Evolutionary conservation across 35 echinoderm and acorn worm species (phyloP).

Genomic region (Lytechinus variegatus): DNA sequence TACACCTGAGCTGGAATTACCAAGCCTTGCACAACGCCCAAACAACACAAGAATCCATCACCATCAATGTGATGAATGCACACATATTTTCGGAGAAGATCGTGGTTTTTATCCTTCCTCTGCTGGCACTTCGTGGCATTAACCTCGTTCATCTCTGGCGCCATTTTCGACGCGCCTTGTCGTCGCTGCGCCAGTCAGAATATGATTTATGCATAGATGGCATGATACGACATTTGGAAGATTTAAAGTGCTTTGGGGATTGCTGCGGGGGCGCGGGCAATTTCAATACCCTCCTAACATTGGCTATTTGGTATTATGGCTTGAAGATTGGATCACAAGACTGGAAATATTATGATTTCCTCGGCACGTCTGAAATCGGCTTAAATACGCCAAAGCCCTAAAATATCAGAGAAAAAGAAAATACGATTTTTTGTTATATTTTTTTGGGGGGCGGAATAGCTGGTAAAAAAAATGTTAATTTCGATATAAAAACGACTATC

Average conservation of each 20-base stretch:
- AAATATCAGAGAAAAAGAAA: too few species aligned
- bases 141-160: neutral
- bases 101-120: neutral
- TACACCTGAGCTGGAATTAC: conserved; percentile 27
- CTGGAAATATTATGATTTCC: neutral
- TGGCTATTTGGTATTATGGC: neutral
- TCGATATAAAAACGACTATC: too few species aligned
- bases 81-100: neutral
- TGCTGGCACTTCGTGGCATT: neutral
- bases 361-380: too few species aligned
- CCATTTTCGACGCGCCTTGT: neutral
- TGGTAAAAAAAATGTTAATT: too few species aligned
- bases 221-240: neutral
- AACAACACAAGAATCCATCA: neutral
- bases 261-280: neutral
- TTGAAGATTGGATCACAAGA: conserved; percentile 19
- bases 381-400: too few species aligned
- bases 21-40: neutral
- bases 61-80: neutral
- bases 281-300: neutral
- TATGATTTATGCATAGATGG: neutral
- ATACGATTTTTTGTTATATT: too few species aligned
- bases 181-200: neutral
- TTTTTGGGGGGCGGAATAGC: too few species aligned
- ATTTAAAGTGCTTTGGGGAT: neutral